Base-by-base conservation (phyloP, 1,140 invertebrate genomes). In the Heliconius nattereri region DNA sequence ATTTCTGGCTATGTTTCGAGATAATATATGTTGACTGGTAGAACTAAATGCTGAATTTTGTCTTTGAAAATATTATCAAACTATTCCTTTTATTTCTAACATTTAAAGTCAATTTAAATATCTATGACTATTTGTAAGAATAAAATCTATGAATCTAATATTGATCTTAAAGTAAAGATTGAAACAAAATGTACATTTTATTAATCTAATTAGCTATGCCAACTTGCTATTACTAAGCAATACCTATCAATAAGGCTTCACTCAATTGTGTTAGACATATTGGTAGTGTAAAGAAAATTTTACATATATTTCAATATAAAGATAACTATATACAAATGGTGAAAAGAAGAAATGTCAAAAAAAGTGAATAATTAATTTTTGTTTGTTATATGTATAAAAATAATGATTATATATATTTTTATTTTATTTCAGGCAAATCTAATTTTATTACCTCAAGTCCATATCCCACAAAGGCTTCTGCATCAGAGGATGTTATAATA, bases 361-460 rank as follows among this genome's bases (percentile, higher is more conserved):
- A 78, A 78, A 78, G 79, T 83, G 77, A 52, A 74, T 74, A 72
- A 29, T 23, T 23, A 3, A 16, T 23, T 16, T 26, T 29, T 66
- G 6, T 29, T 5, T 29, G 26, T 66, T 23, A 26, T 26, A 8
- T 29, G 23, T 66, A 16, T 66, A 29, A 29, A 2, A 66, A 66
- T 66, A 66, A 29, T 66, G 26, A n/a, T 66, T 66, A 66, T 13
- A 29, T 29, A 60, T 26, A 23, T 60, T 1, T 29, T 8, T 71
- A 57, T 73, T 52, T 80, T 37, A 60, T 89, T 92, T 77, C 75
- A 92, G 91, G 83, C 78, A 89, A 86, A 80, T 78, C 84, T 74
- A 86, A 81, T 45, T 89, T 90, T 81, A 80, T 87, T 78, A 86
- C 86, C 74, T 88, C 90, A 32, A 85, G 89, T 57, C 85, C 87